phyloP scores from a whole-genome alignment of 1,140 invertebrate genomes.

The Bombus waltoni region DNA sequence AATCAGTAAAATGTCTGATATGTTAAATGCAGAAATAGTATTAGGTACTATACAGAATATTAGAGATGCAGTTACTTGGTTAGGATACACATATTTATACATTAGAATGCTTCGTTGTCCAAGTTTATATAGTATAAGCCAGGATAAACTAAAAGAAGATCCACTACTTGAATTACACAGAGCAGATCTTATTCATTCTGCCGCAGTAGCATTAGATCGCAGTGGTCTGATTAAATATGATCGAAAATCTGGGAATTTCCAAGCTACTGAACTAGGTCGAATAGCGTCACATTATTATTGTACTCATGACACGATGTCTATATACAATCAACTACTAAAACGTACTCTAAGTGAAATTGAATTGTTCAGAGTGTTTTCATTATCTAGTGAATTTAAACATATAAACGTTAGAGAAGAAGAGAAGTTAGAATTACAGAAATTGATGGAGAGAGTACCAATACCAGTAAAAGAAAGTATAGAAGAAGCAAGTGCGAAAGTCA shows the following conservation, averaged over 20 bases:
- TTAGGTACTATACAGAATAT: constrained; percentile 98
- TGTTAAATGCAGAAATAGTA: constrained; percentile 99
- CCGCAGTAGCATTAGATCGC: constrained; percentile 94
- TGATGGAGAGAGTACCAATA: constrained; percentile 99
- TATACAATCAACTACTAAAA: constrained; percentile 98
- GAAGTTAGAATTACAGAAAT: constrained; percentile 97
- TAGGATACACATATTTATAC: constrained; percentile 99
- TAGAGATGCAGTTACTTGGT: constrained; percentile 96
- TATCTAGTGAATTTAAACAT: constrained; percentile 97
- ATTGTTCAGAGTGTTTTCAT: constrained; percentile 98
- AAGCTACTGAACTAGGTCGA: constrained; percentile 96
- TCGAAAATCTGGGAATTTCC: constrained; percentile 96
- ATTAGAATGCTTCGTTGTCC: constrained; percentile 94
- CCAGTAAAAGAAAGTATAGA: constrained; percentile 99
- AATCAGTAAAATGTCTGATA: constrained; percentile 94
- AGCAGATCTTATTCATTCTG: constrained; percentile 98
- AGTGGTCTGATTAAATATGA: constrained; percentile 98
- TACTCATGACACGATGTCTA: constrained; percentile 97
- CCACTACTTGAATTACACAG: constrained; percentile 93
- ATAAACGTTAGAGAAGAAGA: constrained; percentile 98
- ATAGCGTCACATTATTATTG: constrained; percentile 99
- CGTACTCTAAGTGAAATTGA: constrained; percentile 99
- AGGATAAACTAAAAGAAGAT: constrained; percentile 92
- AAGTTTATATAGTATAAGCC: constrained; percentile 93
- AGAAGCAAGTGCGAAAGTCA: constrained; percentile 98